phyloP scores from a whole-genome alignment of 2,113 vertebrate genomes.

The Camarhynchus parvulus region DNA sequence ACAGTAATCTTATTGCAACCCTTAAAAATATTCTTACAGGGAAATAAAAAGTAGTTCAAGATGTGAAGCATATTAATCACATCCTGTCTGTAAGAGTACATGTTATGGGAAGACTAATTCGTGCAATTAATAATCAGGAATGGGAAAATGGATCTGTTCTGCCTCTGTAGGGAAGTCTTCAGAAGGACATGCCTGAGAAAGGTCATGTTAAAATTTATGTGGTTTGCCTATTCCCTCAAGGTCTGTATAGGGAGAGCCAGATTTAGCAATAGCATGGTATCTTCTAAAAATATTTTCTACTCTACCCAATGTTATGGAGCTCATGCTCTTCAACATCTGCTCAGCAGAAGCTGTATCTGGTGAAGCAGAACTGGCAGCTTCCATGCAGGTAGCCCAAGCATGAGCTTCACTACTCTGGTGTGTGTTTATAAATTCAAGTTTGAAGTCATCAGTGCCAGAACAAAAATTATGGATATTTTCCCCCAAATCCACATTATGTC shows the following conservation, averaged over 20 bases:
- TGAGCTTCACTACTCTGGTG: slow-evolving; percentile 74
- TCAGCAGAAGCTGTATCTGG: neutral
- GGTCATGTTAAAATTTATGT: neutral
- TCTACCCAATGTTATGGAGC: slow-evolving; percentile 54
- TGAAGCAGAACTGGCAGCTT: slow-evolving; percentile 51
- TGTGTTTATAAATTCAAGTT: slow-evolving; percentile 61
- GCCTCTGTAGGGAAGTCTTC: neutral
- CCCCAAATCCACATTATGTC: slow-evolving; percentile 66
- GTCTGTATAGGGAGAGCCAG: slow-evolving; percentile 29
- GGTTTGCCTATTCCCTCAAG: slow-evolving; percentile 62
- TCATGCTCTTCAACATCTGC: slow-evolving; percentile 56
- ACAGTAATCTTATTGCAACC: neutral
- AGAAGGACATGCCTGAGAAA: neutral
- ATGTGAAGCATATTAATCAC: neutral
- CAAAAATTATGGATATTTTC: slow-evolving; percentile 65
- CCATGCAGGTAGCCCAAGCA: slow-evolving; percentile 67
- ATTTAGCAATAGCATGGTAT: slow-evolving; percentile 69
- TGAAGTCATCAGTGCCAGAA: slow-evolving; percentile 72
- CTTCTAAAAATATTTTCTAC: slow-evolving; percentile 69
- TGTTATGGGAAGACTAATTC: neutral
- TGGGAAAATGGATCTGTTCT: neutral
- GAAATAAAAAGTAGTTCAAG: neutral
- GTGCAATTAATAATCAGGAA: neutral
- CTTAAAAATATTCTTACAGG: neutral
- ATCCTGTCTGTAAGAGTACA: neutral